A percentile compares a stretch with the other conserved stretches of the same genome.
These are phyloP conservation scores for Acrocephalus scirpaceus DNA, from an alignment of 2,797 vertebrate species.

Conservation along the genomic window DNA sequence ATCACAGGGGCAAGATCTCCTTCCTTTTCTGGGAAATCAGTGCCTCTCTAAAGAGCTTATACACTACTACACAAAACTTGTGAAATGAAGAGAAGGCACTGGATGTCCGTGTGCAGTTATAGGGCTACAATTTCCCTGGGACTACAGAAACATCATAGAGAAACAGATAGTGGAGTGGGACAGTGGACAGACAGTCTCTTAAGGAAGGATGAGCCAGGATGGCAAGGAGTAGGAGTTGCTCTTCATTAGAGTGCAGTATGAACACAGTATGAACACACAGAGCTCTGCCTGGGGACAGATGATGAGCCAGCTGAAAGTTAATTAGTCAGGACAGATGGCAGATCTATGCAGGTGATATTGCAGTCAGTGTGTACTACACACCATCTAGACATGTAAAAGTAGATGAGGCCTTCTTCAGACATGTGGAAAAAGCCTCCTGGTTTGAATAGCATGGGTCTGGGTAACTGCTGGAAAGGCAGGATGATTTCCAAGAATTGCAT, in stretches of 20 bases:
- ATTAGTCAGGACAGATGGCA: background rate
- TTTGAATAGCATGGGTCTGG: background rate
- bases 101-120: background rate
- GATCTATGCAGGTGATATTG: accelerated
- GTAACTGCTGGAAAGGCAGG: background rate
- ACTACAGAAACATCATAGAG: accelerated
- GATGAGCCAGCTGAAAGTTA: background rate
- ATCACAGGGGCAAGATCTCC: background rate
- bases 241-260: background rate
- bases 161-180: background rate
- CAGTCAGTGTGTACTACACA: background rate
- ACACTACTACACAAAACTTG: background rate
- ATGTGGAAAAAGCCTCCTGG: background rate
- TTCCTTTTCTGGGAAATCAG: background rate
- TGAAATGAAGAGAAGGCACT: background rate
- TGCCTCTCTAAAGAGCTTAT: background rate
- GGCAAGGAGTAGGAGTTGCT: background rate
- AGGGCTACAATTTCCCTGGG: background rate
- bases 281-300: background rate
- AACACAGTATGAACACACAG: background rate
- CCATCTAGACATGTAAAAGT: background rate
- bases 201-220: background rate
- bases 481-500: background rate
- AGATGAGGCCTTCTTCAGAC: background rate
- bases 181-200: background rate